Evolutionary conservation across 2,888 invertebrate species (phyloP), one percentile per base, ranked within the genome.

Genomic region (Dromius quadrimaculatus): DNA sequence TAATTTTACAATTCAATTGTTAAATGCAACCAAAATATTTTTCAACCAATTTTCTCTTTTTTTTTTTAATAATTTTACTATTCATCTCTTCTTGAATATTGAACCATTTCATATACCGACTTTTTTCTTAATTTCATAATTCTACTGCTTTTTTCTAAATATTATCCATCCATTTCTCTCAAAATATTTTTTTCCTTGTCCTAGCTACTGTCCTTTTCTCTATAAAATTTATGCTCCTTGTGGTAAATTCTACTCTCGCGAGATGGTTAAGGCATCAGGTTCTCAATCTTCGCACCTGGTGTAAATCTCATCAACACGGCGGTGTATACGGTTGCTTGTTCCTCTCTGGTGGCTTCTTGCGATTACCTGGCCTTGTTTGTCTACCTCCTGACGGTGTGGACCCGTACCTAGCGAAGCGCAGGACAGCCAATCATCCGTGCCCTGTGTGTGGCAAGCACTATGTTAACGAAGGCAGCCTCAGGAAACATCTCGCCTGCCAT

Each of bases 381-480:
- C 84, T 85, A 87, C 76, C 87, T 87, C 82, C 87, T 88, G 84
- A 88, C 87, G 84, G 87, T 86, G 87, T 83, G 82, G 91, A 91
- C 85, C 90, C 90, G 86, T 93, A 92, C 88, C 88, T 93, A 90
- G 94, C 94, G 83, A 95, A 95, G 87, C 90, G 95, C 85, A 88
- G 95, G 85, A 94, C 94, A 77, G 95, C 95, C 77, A 95, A 95
- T 84, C 96, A 96, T 83, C 95, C 95, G 63, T 96, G 96, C 81
- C 96, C 95, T 17, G 93, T 96, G 45, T 96, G 96, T 84, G 95
- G 95, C 76, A 96, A 96, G 84, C 95, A 95, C 84, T 96, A 96
- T 84, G 95, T 95, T 76, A 95, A 95, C 85, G 95, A 96, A 84
- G 95, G 95, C 73, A 94, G 94, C 75, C 84, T 95, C 79, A 88